Base-by-base conservation (phyloP, 2,797 vertebrate species). In the Numenius phaeopus region DNA sequence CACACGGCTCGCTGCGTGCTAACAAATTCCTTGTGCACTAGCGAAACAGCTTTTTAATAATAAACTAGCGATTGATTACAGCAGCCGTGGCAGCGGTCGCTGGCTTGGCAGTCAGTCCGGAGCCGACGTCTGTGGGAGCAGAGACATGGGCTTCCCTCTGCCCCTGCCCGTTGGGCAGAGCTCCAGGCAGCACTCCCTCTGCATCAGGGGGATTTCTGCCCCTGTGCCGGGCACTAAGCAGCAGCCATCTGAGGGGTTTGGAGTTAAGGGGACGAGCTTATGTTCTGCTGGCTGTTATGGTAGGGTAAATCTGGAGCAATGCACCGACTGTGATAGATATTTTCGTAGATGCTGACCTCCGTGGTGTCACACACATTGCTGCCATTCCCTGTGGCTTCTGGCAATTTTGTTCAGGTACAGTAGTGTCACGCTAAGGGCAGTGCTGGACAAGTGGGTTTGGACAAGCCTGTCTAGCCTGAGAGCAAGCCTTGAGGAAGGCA, bases 1-100 rank as follows among this genome's bases (percentile, higher is more conserved):
- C 34, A 16, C 1, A 2, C 3, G 5, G 46, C 64, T 76, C 0
- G 0, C 72, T 64, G 26, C 8, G 1, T 26, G 64, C 46, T 47
- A 37, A n/a, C 62, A 16, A 46, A 92, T 69, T 32, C 42, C 57
- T 37, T 6, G 42, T 46, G 80, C 19, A 7, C 40, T n/a, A 52
- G 17, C 8, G 2, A 70, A 34, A 22, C 21, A 42, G 73, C 10
- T 26, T 44, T 85, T 64, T 46, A 71, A 70, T 71, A 87, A 90
- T 23, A 32, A 87, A 29, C 15, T 8, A 58, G 29, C 5, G 2
- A 57, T 54, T 49, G 80, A 83, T 70, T 82, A 30, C 65, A 57
- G 69, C 39, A 39, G 57, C 42, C 24, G 30, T 81, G 85, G 23
- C 3, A 7, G 83, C 10, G 5, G 71, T 16, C 4, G 10, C 71